These are phyloP conservation scores for Trissolcus basalis DNA, from an alignment of 1,140 invertebrate species.

Conservation along the genomic window DNA sequence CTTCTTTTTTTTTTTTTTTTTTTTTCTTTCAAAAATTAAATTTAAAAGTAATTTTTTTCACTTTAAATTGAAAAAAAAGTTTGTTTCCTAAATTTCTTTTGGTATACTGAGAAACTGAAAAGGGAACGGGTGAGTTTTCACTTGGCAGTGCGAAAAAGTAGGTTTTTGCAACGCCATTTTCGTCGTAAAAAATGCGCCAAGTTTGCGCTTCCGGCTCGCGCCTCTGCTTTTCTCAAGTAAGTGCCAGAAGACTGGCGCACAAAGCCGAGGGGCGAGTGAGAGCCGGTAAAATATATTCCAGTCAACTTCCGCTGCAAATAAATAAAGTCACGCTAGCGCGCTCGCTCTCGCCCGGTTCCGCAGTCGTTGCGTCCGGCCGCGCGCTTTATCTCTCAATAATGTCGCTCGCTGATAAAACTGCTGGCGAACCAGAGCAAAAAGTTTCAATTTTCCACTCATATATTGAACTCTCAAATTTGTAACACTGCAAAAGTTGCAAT, in stretches of 20 bases:
- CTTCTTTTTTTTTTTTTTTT: neutral
- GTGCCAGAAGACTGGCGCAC: slow-evolving; percentile 58
- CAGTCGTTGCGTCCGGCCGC: slow-evolving; percentile 59
- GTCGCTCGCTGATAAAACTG: slow-evolving; percentile 48
- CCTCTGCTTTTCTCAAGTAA: slow-evolving; percentile 66
- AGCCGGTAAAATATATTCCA: slow-evolving; percentile 74
- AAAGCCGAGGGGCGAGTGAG: slow-evolving; percentile 45
- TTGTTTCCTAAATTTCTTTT: no score
- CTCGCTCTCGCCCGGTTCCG: slow-evolving; percentile 58
- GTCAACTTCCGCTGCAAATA: slow-evolving; percentile 76
- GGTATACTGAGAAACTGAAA: no score
- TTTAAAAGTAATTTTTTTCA: neutral
- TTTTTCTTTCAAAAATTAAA: neutral
- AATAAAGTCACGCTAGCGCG: slow-evolving; percentile 76
- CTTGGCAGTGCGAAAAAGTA: slow-evolving; percentile 15
- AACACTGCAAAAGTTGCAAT: no score
- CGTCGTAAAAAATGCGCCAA: slow-evolving; percentile 73
- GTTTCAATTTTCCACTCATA: slow-evolving; percentile 28
- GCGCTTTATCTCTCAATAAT: slow-evolving; percentile 73
- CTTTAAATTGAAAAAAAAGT: no score
- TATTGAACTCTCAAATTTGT: slow-evolving; percentile 8
- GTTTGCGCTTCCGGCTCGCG: slow-evolving; percentile 74
- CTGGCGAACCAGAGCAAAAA: slow-evolving; percentile 30
- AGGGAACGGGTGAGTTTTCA: neutral
- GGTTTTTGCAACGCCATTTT: slow-evolving; percentile 62